phyloP scores from a whole-genome alignment of 2,113 vertebrate genomes.

The Sorex araneus region DNA sequence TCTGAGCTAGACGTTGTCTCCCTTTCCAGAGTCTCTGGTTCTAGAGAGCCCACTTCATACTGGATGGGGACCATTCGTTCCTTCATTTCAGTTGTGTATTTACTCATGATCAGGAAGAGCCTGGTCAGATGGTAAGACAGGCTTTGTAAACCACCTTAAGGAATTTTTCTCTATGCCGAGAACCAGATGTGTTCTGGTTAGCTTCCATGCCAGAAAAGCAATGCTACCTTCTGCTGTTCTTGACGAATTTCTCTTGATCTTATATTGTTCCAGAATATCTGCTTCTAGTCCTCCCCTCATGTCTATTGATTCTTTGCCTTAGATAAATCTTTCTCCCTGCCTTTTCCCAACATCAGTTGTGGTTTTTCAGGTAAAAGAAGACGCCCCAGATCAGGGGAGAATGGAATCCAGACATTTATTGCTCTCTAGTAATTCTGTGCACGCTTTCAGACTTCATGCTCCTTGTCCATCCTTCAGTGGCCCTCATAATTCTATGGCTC shows the following conservation, averaged over 20 bases:
- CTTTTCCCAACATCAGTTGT: background rate
- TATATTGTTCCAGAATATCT: background rate
- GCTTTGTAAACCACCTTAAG: conserved; percentile 7
- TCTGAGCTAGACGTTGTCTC: background rate
- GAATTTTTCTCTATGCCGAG: background rate
- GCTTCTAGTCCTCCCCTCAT: background rate
- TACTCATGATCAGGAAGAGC: background rate
- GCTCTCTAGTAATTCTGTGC: background rate
- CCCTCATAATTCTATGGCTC: conserved; percentile 5
- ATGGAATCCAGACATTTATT: background rate
- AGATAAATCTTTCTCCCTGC: background rate
- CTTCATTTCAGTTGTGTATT: conserved; percentile 6
- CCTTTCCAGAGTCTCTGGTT: conserved; percentile 47
- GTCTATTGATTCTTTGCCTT: background rate
- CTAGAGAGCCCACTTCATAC: background rate
- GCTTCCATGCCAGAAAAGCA: background rate
- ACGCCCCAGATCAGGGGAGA: background rate
- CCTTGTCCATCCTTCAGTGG: background rate
- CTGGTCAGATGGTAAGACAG: background rate
- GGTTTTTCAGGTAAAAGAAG: conserved; percentile 29
- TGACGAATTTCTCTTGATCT: background rate
- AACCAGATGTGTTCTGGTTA: background rate
- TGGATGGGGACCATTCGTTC: background rate
- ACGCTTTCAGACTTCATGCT: background rate
- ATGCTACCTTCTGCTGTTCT: background rate